Conservation (phyloP, 1,140 invertebrate genomes). For the Heliconius eleuchia region DNA sequence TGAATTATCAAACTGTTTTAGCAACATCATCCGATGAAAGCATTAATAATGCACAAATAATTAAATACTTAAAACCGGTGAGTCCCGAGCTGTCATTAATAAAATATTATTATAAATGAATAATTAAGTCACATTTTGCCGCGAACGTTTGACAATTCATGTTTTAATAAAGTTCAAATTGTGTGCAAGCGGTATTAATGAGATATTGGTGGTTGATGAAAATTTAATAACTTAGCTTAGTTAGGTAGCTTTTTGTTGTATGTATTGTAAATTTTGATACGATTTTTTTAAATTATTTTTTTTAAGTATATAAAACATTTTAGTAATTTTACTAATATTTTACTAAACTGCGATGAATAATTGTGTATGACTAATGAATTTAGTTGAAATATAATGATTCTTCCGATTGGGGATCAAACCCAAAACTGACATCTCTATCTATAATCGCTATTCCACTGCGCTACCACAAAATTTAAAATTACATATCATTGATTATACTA, state of each 20-base stretch:
- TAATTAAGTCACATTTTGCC: neutral
- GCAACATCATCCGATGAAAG: neutral
- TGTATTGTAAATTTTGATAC: constrained; percentile 1
- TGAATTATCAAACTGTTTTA: neutral
- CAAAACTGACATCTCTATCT: no score
- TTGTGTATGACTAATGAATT: no score
- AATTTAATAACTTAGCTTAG: constrained; percentile 23
- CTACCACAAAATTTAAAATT: neutral
- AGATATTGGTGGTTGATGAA: constrained; percentile 27
- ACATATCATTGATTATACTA: neutral
- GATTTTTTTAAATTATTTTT: neutral
- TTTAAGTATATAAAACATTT: no score
- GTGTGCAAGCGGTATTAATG: constrained; percentile 15
- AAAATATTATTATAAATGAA: neutral
- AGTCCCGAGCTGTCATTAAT: neutral
- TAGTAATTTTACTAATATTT: no score
- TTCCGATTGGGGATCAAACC: no score
- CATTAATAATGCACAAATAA: neutral
- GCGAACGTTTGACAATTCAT: neutral
- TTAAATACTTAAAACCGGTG: neutral
- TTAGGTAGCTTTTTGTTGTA: neutral
- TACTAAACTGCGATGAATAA: no score
- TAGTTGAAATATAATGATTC: no score
- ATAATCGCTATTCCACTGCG: no score
- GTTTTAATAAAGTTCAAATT: constrained; percentile 19